phyloP scores from a whole-genome alignment of 2,888 invertebrate genomes.

The Chromoteleia sp. region DNA sequence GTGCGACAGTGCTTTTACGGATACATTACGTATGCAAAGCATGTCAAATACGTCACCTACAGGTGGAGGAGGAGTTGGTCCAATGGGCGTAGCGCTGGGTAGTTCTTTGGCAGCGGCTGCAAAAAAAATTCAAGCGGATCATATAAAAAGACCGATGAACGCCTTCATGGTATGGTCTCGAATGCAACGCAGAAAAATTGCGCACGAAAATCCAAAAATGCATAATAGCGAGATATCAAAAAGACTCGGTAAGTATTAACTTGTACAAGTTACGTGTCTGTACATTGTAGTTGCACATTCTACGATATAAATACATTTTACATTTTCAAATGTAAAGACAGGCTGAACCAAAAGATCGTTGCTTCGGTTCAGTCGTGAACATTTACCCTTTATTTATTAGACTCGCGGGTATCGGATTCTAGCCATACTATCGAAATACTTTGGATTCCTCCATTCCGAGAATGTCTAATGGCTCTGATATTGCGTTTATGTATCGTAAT shows the following conservation, averaged over 20 bases:
- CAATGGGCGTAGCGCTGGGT: constrained; percentile 85
- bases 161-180: constrained; percentile 98
- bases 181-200: constrained; percentile 95
- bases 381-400: too few species aligned
- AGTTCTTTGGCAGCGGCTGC: constrained; percentile 85
- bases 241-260: constrained; percentile 86
- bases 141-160: constrained; percentile 97
- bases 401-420: too few species aligned
- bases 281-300: background rate
- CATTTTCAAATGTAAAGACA: too few species aligned
- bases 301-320: too few species aligned
- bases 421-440: too few species aligned
- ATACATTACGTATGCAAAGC: constrained; percentile 87
- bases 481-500: too few species aligned
- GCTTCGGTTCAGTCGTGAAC: too few species aligned
- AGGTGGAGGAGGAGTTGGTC: constrained; percentile 86
- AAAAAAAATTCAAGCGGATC: constrained; percentile 90
- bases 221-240: constrained; percentile 97
- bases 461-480: too few species aligned
- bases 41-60: constrained; percentile 86
- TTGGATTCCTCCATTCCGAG: too few species aligned
- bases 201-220: constrained; percentile 97
- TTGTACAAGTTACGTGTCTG: background rate
- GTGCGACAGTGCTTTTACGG: constrained; percentile 89
- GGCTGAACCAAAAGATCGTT: too few species aligned